Evolutionary conservation across 2,888 invertebrate genomes (phyloP), one percentile per base, ranked within the genome.

Genomic region (Tetanocera ferruginea): DNA sequence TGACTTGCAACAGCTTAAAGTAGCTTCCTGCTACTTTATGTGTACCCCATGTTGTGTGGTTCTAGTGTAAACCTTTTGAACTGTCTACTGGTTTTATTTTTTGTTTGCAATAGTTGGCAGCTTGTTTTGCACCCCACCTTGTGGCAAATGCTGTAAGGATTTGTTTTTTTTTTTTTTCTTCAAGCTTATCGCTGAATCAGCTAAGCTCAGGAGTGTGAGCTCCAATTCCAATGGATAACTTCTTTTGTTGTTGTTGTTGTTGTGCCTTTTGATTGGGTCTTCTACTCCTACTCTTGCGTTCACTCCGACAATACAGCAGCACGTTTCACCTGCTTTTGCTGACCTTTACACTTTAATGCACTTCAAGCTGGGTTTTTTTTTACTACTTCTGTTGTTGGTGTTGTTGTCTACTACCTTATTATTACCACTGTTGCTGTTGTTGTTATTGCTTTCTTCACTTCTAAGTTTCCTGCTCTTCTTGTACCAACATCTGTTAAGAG

Each of bases 321-420:
- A 75, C 75, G 75, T 75, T 75, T 75, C 75, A 75, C 75, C 75
- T 75, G 75, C 66, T 67, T 75, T 37, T 75, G 75, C 75, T 75
- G 75, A 75, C 75, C 75, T 75, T 67, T 75, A 67, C 75, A 75
- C 75, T 55, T 75, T 67, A 67, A 62, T 73, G 43, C 73, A 62
- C 60, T 62, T 70, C 19, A 57, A 25, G 8, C 52, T 72, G 6
- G 43, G 19, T 34, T 57, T 19, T 57, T 52, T 34, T n/a, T 9
- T 34, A 28, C 19, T 17, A 69, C 14, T 2, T 1, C 17, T 25
- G 5, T 57, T 71, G 55, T 52, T 31, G 17, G 28, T 72, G n/a
- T 34, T 34, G 17, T 19, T 19, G 11, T 57, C 19, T 62, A 57
- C 17, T 11, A 37, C 11, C 60, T 60, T 37, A 34, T 60, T 25